phyloP scores from a whole-genome alignment of 2,113 vertebrate species.

The Anolis carolinensis region DNA sequence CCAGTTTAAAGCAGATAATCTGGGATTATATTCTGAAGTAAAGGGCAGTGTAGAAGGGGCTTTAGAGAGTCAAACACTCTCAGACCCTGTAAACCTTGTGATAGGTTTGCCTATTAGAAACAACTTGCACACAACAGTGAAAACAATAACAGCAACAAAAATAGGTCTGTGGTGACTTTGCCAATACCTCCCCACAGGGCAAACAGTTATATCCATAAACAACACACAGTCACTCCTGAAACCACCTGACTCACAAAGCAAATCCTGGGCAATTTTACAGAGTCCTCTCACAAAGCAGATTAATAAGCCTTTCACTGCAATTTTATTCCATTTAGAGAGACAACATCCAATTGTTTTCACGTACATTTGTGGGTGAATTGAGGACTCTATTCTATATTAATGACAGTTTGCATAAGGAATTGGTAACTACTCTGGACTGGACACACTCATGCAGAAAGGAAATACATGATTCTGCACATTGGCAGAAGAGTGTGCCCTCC shows the following conservation, averaged over 20 bases:
- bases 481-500: conserved; percentile 9
- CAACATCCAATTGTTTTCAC: neutral
- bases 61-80: too few relatives aligned
- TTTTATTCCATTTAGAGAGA: neutral
- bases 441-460: neutral
- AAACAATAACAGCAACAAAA: neutral
- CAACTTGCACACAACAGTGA: too few relatives aligned
- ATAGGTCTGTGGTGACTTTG: neutral
- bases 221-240: neutral
- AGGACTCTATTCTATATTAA: neutral
- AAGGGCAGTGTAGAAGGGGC: too few relatives aligned
- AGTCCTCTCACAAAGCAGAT: neutral
- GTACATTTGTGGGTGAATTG: neutral
- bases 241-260: neutral
- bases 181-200: neutral
- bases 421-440: neutral
- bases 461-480: neutral
- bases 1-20: too few relatives aligned
- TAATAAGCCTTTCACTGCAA: neutral
- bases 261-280: neutral
- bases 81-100: too few relatives aligned
- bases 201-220: neutral
- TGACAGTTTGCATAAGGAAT: neutral
- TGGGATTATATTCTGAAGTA: too few relatives aligned
- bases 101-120: too few relatives aligned